phyloP scores from a whole-genome alignment of 1,140 invertebrate species.

The Schlechtendalia chinensis region DNA sequence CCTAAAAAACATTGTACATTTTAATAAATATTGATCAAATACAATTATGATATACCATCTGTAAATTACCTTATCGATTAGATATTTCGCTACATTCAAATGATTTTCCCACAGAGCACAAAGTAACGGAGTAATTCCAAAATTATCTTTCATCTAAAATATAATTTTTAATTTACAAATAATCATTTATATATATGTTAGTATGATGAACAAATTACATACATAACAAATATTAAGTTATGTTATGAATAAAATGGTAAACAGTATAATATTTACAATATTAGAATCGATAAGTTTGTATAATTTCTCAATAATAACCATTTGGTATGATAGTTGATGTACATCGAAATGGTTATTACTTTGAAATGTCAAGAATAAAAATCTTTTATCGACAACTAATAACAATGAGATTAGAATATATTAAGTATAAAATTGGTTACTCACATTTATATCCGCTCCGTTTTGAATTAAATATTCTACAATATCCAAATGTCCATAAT shows the following conservation, averaged over 20 bases:
- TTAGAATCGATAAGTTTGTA: no score
- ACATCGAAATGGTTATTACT: no score
- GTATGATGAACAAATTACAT: no score
- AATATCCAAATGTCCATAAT: slow-evolving; percentile 44
- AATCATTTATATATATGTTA: no score
- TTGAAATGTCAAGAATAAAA: no score
- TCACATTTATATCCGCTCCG: slow-evolving; percentile 35
- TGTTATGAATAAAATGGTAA: no score
- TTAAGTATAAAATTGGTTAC: background rate
- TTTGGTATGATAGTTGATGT: no score
- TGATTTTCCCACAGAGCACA: slow-evolving; percentile 47
- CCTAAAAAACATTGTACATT: slow-evolving; percentile 11
- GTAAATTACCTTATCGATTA: slow-evolving; percentile 36
- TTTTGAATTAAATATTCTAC: slow-evolving; percentile 43
- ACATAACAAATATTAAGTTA: no score
- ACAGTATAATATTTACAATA: no score
- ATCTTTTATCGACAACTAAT: background rate
- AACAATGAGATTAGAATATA: background rate
- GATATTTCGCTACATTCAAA: slow-evolving; percentile 33
- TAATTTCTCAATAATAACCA: no score
- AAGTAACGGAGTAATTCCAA: slow-evolving; percentile 40
- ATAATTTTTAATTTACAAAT: background rate
- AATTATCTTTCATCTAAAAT: slow-evolving; percentile 39
- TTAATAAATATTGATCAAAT: no score
- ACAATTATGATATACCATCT: background rate